Evolutionary conservation across 2,888 invertebrate genomes (phyloP).

Genomic region (Patella caerulea): DNA sequence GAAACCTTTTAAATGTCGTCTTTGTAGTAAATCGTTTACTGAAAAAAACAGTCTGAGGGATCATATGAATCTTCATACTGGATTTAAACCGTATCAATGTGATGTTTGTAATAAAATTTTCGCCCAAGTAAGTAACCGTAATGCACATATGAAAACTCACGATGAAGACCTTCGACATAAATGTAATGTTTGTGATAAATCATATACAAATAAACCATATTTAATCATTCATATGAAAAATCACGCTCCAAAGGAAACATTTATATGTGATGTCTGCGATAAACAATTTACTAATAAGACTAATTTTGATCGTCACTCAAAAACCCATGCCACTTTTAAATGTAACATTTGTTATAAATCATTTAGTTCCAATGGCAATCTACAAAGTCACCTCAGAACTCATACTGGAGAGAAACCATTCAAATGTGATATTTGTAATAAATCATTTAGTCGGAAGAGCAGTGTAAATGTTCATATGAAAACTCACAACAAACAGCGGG

Average conservation of each 20-base stretch:
- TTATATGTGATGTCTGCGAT: not conserved
- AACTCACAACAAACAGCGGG: not conserved
- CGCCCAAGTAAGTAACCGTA: not conserved
- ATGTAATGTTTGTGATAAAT: not conserved
- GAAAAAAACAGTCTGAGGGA: not conserved
- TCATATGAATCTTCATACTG: not conserved
- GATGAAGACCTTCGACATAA: not conserved
- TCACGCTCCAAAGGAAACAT: not conserved
- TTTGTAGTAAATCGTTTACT: not conserved
- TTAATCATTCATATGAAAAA: not conserved
- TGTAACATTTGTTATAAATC: not conserved
- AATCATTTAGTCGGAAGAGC: not conserved
- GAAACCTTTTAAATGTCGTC: not conserved
- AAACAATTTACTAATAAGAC: not conserved
- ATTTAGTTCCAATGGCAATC: not conserved
- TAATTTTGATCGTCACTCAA: not conserved
- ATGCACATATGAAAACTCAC: not conserved
- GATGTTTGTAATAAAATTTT: not conserved
- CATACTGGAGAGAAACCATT: slow-evolving; percentile 5
- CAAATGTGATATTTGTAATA: not conserved
- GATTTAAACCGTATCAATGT: not conserved
- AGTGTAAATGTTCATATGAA: not conserved
- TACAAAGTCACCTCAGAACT: not conserved
- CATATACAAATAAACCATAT: not conserved
- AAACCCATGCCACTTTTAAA: not conserved